Evolutionary conservation across 2,888 invertebrate genomes (phyloP).

Genomic region (Dryococelus australis): DNA sequence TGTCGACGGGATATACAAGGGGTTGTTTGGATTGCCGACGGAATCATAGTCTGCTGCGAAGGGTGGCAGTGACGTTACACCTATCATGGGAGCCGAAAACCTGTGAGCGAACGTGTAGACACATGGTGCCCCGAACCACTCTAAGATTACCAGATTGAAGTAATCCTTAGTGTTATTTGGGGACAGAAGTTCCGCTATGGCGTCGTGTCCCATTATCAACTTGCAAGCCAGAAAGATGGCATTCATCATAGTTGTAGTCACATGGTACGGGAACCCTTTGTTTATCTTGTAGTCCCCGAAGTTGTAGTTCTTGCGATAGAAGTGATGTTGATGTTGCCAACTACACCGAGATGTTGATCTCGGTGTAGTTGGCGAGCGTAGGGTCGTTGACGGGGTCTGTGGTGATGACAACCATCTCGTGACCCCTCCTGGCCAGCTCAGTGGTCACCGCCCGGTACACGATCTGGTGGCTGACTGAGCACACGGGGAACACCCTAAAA

Average conservation of each 20-base stretch:
- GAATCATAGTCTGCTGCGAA: slow-evolving; percentile 50
- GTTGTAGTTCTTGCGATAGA: slow-evolving; percentile 29
- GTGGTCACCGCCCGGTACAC: slow-evolving; percentile 58
- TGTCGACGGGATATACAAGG: slow-evolving; percentile 57
- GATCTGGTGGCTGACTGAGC: slow-evolving; percentile 62
- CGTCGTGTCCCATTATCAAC: background rate
- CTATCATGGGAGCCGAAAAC: slow-evolving; percentile 63
- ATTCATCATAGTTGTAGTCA: background rate
- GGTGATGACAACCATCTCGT: slow-evolving; percentile 60
- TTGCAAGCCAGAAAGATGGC: slow-evolving; percentile 32
- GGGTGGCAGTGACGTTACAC: slow-evolving; percentile 53
- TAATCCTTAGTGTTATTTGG: slow-evolving; percentile 40
- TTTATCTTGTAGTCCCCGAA: background rate
- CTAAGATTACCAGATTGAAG: slow-evolving; percentile 66
- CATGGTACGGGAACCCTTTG: background rate
- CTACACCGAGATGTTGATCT: slow-evolving; percentile 36
- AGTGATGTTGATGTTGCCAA: slow-evolving; percentile 10
- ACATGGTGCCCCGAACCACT: slow-evolving; percentile 61
- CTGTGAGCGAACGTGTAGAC: slow-evolving; percentile 63
- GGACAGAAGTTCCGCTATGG: slow-evolving; percentile 26
- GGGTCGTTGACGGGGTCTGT: slow-evolving; percentile 54
- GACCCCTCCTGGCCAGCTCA: slow-evolving; percentile 60
- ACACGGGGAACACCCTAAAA: slow-evolving; percentile 58
- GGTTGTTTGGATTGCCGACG: slow-evolving; percentile 54
- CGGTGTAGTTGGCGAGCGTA: slow-evolving; percentile 34